These are phyloP conservation scores for Eurystomus glaucurus DNA, from an alignment of 2,797 vertebrate species.

Conservation along the genomic window DNA sequence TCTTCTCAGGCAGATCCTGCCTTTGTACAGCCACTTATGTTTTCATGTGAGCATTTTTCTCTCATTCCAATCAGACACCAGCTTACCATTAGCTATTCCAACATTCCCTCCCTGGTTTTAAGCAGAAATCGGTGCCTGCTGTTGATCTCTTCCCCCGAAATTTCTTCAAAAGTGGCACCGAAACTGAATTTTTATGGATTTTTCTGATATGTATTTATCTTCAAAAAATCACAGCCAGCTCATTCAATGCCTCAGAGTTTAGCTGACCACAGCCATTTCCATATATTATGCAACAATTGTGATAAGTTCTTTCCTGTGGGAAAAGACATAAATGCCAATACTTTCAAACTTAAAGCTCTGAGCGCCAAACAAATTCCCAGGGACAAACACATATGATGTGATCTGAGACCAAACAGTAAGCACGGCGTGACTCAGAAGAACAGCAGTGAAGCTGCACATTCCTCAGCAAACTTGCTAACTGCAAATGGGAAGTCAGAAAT, in stretches of 20 bases:
- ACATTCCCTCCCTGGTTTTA: not conserved
- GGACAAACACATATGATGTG: not conserved
- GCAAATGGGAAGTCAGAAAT: constrained; percentile 35
- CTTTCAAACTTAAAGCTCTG: constrained; percentile 8
- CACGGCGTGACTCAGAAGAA: not conserved
- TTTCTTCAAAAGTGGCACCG: not conserved
- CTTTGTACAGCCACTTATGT: not conserved
- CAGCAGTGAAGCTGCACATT: not conserved
- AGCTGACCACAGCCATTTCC: not conserved
- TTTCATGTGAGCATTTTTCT: not conserved
- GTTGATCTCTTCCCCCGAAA: not conserved
- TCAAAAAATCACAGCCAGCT: not conserved
- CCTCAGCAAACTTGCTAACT: not conserved
- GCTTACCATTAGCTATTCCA: not conserved
- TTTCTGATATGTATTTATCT: not conserved
- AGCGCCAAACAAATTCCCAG: not conserved
- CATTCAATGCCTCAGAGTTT: not conserved
- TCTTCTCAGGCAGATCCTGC: not conserved
- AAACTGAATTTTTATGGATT: not conserved
- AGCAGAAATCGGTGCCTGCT: not conserved
- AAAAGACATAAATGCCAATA: not conserved
- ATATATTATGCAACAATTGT: accelerated
- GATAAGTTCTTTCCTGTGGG: not conserved
- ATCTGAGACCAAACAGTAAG: not conserved
- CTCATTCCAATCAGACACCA: not conserved